Evolutionary conservation across 1,140 invertebrate species (phyloP).

Genomic region (Bathynomus jamesi): DNA sequence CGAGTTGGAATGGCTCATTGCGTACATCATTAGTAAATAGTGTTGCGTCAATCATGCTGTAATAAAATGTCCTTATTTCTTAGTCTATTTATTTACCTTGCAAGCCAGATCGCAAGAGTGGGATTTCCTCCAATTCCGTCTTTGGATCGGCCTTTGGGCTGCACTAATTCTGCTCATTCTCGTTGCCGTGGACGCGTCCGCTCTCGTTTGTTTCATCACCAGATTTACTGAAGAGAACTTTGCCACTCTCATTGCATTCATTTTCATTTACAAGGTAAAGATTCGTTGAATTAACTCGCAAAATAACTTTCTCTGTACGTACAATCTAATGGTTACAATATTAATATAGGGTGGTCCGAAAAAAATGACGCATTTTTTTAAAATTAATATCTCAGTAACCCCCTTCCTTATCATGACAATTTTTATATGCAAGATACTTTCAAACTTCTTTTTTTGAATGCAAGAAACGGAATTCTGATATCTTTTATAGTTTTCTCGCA

Average conservation of each 20-base stretch:
- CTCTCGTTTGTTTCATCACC: conserved; percentile 97
- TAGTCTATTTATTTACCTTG: conserved; percentile 33
- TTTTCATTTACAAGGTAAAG: conserved; percentile 93
- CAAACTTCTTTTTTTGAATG: no score
- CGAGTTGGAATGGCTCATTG: background rate
- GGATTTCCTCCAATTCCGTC: conserved; percentile 87
- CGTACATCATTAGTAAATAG: background rate
- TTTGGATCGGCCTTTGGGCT: conserved; percentile 95
- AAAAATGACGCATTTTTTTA: no score
- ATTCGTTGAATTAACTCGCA: background rate
- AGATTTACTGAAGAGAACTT: conserved; percentile 99
- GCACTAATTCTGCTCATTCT: conserved; percentile 75
- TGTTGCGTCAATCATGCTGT: background rate
- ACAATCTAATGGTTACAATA: no score
- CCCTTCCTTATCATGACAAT: no score
- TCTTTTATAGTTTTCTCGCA: no score
- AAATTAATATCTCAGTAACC: no score
- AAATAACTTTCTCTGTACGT: background rate
- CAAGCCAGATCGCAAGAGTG: conserved; percentile 61
- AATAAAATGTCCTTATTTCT: background rate
- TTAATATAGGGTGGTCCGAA: no score
- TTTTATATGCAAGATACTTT: no score
- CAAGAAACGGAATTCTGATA: no score
- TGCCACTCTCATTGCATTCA: conserved; percentile 94
- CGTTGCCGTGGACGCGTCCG: conserved; percentile 91